Base-by-base conservation (phyloP, 2,797 vertebrate species). In the Rhabdomys pumilio region DNA sequence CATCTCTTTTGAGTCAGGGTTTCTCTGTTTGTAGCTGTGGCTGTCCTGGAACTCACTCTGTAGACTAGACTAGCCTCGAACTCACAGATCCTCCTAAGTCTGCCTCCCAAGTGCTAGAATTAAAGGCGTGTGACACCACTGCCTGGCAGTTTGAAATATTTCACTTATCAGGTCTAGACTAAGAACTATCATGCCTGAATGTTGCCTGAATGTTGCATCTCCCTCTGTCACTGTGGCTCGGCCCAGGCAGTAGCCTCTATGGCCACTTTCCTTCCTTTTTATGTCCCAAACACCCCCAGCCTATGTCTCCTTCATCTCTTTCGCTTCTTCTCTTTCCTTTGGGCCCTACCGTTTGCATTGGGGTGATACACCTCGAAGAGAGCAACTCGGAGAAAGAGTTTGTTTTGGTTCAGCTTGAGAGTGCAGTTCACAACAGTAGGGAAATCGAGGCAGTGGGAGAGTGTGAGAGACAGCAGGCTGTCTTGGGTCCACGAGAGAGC, bases 181-280 rank as follows among this genome's bases (percentile, higher is more conserved):
- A 34, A 31, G 79, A 34, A 31, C 50, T 80, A 12, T 59, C 57
- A 5, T 9, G 15, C n/a, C 50, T 91, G 59, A 72, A 12, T 44
- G 11, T 29, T 9, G 15, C n/a, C 50, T 91, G 59, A 72, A 12
- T 44, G 11, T 29, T 82, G 34, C 34, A 6, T 26, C 73, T 82
- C 0, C 13, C 1, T 76, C 26, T 44, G 1, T 38, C n/a, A 0
- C 6, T 24, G 59, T 50, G 77, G 24, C 44, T 73, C 29, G 15
- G 20, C 47, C 4, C 41, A 14, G 72, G 22, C 31, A n/a, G 59
- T 47, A 12, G 22, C 79, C 76, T 57, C 0, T 19, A 47, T 82
- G 12, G 26, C 85, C 20, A 12, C 20, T 20, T 50, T 53, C 29
- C 69, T 38, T 80, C 41, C 24, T 59, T 55, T 55, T 67, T 50